Evolutionary conservation across 2,888 invertebrate genomes (phyloP), one percentile per base, ranked within the genome.

Genomic region (Nezara viridula): DNA sequence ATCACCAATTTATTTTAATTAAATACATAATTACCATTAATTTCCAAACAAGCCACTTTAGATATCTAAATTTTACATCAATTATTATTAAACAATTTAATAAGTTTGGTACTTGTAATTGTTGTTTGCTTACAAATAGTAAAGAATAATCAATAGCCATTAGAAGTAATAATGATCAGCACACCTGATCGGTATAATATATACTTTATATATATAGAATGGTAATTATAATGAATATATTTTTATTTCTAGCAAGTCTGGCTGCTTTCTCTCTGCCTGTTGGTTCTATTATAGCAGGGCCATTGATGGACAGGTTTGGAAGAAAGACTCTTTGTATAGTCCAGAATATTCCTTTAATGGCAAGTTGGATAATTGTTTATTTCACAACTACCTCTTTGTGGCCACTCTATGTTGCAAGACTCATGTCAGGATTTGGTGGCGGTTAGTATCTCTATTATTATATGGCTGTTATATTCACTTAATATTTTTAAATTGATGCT

Each of bases 241-340:
- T 73, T 73, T 73, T 37, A 40, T 52, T 92, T 92, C 90, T 91
- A 94, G 95, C 95, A 24, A 95, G 95, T 92, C 92, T 95, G 77
- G 94, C 94, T 10, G 94, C 94, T 37, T 93, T 95, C 91, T 93
- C 94, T 0, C 92, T 94, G 49, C 94, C 95, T 2, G 90, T 94
- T 50, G 95, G 95, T 37, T 93, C 95, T 0, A 90, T 94, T 0
- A 91, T 93, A 10, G 93, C 93, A 37, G 95, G 95, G 16, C 94
- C 94, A 2, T 91, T 95, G 86, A 94, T 95, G 94, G 95, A 95
- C 91, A 92, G 91, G 91, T 94, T 93, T 91, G 95, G 95, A 1
- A 92, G 95, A 24, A 94, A 93, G 92, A 92, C 91, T 86, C 92
- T 94, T 32, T 93, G 93, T 90, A 91, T 94, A 16, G 50, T 93